Evolutionary conservation across 2,113 vertebrate species (phyloP).

Genomic region (human (Homo sapiens)): DNA sequence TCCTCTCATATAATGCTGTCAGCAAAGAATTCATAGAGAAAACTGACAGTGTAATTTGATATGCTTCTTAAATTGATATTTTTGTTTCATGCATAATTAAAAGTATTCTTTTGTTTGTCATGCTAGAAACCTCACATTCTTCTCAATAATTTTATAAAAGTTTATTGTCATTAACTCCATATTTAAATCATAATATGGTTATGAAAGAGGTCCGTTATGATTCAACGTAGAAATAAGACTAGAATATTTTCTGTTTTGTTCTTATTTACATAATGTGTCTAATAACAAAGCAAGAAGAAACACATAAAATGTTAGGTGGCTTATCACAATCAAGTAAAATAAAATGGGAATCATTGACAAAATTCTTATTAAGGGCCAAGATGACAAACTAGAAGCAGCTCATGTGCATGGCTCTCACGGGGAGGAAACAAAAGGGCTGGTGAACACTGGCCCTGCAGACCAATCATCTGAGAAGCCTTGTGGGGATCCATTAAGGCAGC

Average conservation of each 20-base stretch:
- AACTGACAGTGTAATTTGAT: neutral
- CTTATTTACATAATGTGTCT: neutral
- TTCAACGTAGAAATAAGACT: neutral
- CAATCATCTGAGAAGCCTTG: too few species aligned
- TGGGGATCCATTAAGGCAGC: too few species aligned
- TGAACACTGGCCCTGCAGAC: too few species aligned
- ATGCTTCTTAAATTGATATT: neutral
- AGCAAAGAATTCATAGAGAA: slow-evolving; percentile 24
- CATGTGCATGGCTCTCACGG: too few species aligned
- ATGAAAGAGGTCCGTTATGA: neutral
- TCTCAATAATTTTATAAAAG: neutral
- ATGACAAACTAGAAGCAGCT: too few species aligned
- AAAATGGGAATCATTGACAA: neutral
- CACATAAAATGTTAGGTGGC: neutral
- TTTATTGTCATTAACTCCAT: neutral
- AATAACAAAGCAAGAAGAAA: neutral
- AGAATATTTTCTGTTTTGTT: neutral
- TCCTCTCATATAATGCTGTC: neutral
- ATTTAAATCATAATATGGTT: neutral
- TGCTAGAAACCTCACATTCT: neutral
- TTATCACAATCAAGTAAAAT: neutral
- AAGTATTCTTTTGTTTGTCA: neutral
- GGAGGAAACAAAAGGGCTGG: too few species aligned
- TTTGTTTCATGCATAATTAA: neutral
- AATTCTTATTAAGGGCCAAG: neutral